phyloP scores from a whole-genome alignment of 2,888 invertebrate genomes.

The Synergus umbraculus region DNA sequence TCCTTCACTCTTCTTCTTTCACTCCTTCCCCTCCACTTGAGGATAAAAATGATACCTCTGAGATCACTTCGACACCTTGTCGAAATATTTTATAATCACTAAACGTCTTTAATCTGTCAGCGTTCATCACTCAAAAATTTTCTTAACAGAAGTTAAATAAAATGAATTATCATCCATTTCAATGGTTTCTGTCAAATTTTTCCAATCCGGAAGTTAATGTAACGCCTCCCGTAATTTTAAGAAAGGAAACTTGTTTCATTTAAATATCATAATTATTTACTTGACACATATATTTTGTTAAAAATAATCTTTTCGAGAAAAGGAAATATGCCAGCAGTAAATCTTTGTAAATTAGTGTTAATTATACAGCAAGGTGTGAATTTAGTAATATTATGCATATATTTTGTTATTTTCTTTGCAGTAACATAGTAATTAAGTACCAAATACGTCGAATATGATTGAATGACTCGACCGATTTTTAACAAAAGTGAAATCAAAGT shows the following conservation, averaged over 20 bases:
- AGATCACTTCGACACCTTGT: not conserved
- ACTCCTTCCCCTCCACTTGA: not conserved
- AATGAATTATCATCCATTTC: too few species aligned
- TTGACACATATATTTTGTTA: slow-evolving; percentile 31
- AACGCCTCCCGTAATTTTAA: too few species aligned
- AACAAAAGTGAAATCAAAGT: slow-evolving; percentile 20
- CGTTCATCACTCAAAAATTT: not conserved
- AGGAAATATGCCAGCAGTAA: slow-evolving; percentile 33
- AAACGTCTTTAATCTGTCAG: not conserved
- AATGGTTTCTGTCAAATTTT: too few species aligned
- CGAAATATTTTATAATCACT: slow-evolving; percentile 5
- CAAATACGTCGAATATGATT: slow-evolving; percentile 18
- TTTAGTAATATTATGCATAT: slow-evolving; percentile 14
- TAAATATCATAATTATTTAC: not conserved
- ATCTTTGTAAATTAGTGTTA: slow-evolving; percentile 28
- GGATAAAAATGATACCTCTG: not conserved
- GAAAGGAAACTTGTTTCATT: slow-evolving; percentile 18
- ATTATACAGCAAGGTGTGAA: slow-evolving; percentile 18
- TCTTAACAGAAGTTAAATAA: not conserved
- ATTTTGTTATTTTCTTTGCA: slow-evolving; percentile 5
- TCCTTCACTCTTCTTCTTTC: not conserved
- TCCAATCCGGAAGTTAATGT: too few species aligned
- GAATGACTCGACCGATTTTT: slow-evolving; percentile 12
- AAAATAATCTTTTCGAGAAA: slow-evolving; percentile 3
- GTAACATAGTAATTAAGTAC: slow-evolving; percentile 34